Conservation (phyloP, 2,888 invertebrate species). For the Caenorhabditis sinica region DNA sequence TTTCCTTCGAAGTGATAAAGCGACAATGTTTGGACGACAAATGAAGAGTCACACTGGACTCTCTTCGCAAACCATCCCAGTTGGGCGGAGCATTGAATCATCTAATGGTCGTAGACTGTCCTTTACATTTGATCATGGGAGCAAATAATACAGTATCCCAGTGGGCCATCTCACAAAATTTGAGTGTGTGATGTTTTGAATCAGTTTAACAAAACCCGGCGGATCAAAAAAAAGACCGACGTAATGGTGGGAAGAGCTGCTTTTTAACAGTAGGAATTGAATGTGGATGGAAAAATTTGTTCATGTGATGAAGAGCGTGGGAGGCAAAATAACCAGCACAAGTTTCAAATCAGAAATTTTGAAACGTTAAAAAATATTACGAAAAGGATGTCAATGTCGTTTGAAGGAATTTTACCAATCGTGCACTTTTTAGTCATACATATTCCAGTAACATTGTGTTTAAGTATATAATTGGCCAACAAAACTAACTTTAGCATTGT, state of each 20-base stretch:
- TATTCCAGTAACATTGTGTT: too few relatives aligned
- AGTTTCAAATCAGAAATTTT: too few relatives aligned
- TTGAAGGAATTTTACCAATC: too few relatives aligned
- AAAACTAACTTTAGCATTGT: too few relatives aligned
- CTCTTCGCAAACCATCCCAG: neutral
- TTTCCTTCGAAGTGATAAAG: neutral
- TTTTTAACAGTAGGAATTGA: too few relatives aligned
- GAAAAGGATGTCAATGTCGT: too few relatives aligned
- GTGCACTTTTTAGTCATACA: too few relatives aligned
- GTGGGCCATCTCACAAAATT: neutral
- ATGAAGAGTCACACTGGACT: neutral
- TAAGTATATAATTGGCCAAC: too few relatives aligned
- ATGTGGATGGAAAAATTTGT: too few relatives aligned
- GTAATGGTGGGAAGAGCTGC: constrained; percentile 1
- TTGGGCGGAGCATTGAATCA: constrained; percentile 46
- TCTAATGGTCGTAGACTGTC: constrained; percentile 13
- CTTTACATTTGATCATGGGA: constrained; percentile 1
- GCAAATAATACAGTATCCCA: constrained; percentile 9
- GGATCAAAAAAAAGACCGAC: neutral
- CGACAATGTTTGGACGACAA: neutral
- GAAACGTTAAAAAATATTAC: too few relatives aligned
- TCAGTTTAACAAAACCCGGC: neutral
- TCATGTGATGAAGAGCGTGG: too few relatives aligned
- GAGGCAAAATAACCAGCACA: too few relatives aligned
- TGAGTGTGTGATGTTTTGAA: constrained; percentile 3